Percentiles rank a stretch among this genome's conserved stretches.
Evolutionary conservation across 2,113 vertebrate genomes (phyloP).

Genomic region (Alethe castanea): DNA sequence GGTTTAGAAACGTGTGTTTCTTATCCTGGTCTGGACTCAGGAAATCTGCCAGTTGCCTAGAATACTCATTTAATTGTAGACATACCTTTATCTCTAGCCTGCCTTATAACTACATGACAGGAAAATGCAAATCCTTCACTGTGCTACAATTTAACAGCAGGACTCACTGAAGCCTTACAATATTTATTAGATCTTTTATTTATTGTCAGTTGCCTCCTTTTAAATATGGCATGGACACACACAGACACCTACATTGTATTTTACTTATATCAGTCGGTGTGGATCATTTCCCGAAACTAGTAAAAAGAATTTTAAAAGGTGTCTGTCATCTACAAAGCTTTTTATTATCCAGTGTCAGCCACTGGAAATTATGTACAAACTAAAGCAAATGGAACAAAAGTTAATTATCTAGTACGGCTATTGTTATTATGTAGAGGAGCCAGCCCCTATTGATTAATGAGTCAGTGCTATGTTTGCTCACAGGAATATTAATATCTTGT

Average conservation of each 20-base stretch:
- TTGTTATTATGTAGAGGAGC: conserved; percentile 72
- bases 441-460: conserved; percentile 87
- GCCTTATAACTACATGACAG: conserved; percentile 18
- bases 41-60: neutral
- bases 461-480: conserved; percentile 81
- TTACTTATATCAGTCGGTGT: neutral
- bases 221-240: conserved; percentile 45
- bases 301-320: conserved; percentile 44
- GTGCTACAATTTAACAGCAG: conserved; percentile 23
- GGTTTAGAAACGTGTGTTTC: neutral
- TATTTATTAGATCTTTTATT: conserved; percentile 53
- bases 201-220: conserved; percentile 59
- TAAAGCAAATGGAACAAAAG: conserved; percentile 78
- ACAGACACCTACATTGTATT: neutral
- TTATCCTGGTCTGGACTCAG: neutral
- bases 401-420: conserved; percentile 75
- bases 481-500: conserved; percentile 84
- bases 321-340: conserved; percentile 44
- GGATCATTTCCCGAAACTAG: conserved; percentile 33
- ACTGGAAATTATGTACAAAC: conserved; percentile 75
- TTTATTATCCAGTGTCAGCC: conserved; percentile 66
- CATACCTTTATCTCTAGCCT: conserved; percentile 14
- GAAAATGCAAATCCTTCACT: conserved; percentile 51
- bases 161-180: conserved; percentile 40
- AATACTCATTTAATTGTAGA: conserved; percentile 7